Conservation (phyloP, 2,797 vertebrate genomes). For the Anguilla anguilla region DNA sequence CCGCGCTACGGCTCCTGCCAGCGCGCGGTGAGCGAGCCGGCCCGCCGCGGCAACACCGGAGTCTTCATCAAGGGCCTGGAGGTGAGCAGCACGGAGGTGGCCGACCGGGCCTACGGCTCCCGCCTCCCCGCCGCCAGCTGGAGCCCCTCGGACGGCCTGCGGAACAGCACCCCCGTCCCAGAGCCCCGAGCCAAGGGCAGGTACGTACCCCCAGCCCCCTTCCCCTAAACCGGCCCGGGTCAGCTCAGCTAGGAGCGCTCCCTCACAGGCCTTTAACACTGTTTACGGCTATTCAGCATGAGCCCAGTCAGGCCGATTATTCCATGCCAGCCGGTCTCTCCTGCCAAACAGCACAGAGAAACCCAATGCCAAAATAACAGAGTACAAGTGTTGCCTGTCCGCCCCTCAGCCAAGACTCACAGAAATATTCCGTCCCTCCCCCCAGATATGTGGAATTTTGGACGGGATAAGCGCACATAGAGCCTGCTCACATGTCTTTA, state of each 20-base stretch:
- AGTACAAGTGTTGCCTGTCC: neutral
- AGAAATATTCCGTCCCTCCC: neutral
- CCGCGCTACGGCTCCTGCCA: slow-evolving; percentile 64
- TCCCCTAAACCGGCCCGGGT: neutral
- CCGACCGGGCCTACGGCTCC: slow-evolving; percentile 61
- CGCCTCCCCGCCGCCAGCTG: slow-evolving; percentile 60
- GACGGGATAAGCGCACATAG: neutral
- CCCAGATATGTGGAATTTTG: neutral
- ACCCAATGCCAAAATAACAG: neutral
- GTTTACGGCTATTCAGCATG: neutral
- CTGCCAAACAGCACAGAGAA: slow-evolving; percentile 12
- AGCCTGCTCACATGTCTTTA: slow-evolving; percentile 15
- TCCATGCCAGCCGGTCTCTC: neutral
- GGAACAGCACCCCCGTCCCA: slow-evolving; percentile 23
- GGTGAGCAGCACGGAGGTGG: slow-evolving; percentile 79
- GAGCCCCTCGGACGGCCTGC: slow-evolving; percentile 44
- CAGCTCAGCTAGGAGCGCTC: too few species aligned
- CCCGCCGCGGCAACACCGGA: slow-evolving; percentile 73
- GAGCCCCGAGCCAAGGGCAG: slow-evolving; percentile 76
- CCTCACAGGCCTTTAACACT: neutral
- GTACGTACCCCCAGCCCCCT: slow-evolving; percentile 64
- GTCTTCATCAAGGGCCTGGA: slow-evolving; percentile 85
- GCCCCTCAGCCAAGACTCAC: slow-evolving; percentile 12
- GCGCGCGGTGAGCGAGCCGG: slow-evolving; percentile 71
- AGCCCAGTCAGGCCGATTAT: neutral